Evolutionary conservation across 2,888 invertebrate genomes (phyloP).

Genomic region (Pristionchus fissidentatus): DNA sequence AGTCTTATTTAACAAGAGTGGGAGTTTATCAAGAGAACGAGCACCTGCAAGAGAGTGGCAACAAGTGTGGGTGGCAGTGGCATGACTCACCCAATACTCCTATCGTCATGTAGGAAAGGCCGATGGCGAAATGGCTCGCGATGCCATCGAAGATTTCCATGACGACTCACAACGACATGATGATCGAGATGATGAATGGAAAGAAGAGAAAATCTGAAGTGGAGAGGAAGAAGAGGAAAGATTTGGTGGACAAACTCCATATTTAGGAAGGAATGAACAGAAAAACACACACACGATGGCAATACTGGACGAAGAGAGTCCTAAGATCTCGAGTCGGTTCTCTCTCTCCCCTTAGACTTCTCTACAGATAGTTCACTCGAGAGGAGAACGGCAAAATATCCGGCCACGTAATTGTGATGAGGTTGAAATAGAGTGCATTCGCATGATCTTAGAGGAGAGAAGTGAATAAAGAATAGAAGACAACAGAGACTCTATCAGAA

Average conservation of each 20-base stretch:
- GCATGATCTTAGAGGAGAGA: too few relatives aligned
- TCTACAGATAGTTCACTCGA: neutral
- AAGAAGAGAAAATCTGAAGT: too few relatives aligned
- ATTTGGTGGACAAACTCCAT: too few relatives aligned
- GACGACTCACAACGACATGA: neutral
- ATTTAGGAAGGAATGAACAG: neutral
- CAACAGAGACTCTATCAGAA: too few relatives aligned
- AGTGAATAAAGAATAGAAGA: too few relatives aligned
- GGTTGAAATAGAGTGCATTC: neutral
- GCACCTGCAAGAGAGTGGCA: neutral
- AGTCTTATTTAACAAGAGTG: too few relatives aligned
- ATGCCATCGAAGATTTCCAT: slow-evolving; percentile 33
- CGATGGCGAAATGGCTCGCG: slow-evolving; percentile 31
- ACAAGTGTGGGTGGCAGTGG: neutral
- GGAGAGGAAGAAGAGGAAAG: neutral
- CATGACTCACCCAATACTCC: slow-evolving; percentile 28
- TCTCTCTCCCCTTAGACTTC: neutral
- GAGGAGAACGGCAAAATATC: slow-evolving; percentile 2
- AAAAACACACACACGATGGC: neutral
- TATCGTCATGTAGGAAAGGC: slow-evolving; percentile 26
- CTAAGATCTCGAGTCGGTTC: neutral
- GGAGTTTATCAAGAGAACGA: neutral
- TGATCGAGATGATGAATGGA: too few relatives aligned
- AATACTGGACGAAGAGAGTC: neutral
- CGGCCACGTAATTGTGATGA: neutral